Percentiles rank a stretch among this genome's conserved stretches.
Evolutionary conservation across 2,113 vertebrate genomes (phyloP).

Genomic region (Hypocryptadius cinnamomeus): DNA sequence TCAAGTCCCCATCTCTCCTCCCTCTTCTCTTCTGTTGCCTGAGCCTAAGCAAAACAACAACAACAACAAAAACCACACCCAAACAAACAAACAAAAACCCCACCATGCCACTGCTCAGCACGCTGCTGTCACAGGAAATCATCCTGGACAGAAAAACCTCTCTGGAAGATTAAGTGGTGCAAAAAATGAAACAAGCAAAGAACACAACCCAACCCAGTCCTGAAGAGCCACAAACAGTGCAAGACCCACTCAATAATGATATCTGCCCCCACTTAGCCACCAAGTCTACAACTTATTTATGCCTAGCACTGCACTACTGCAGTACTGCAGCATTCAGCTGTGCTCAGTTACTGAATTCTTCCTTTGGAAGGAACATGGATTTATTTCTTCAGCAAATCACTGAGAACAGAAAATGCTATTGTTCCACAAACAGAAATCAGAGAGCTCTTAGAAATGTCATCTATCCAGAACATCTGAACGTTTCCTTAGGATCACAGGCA

Average conservation of each 20-base stretch:
- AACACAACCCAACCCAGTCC: background rate
- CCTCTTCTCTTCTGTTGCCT: background rate
- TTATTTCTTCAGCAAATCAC: background rate
- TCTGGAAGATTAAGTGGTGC: background rate
- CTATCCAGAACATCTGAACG: background rate
- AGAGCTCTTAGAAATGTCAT: background rate
- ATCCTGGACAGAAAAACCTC: background rate
- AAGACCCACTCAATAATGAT: background rate
- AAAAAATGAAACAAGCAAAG: background rate
- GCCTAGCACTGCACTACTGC: background rate
- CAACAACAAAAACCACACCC: background rate
- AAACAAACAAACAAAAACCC: background rate
- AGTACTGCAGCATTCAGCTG: background rate
- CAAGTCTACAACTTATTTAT: background rate
- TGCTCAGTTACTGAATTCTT: background rate
- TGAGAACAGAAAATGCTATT: background rate
- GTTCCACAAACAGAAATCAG: background rate
- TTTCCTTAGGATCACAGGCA: background rate
- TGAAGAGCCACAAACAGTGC: background rate
- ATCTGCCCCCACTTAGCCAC: background rate
- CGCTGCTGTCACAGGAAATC: background rate
- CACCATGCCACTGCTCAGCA: background rate
- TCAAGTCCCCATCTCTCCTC: background rate
- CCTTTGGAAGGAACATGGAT: background rate
- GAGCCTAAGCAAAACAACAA: background rate